These are phyloP conservation scores for Fistularia commersonii DNA, from an alignment of 2,797 vertebrate genomes.

Conservation along the genomic window DNA sequence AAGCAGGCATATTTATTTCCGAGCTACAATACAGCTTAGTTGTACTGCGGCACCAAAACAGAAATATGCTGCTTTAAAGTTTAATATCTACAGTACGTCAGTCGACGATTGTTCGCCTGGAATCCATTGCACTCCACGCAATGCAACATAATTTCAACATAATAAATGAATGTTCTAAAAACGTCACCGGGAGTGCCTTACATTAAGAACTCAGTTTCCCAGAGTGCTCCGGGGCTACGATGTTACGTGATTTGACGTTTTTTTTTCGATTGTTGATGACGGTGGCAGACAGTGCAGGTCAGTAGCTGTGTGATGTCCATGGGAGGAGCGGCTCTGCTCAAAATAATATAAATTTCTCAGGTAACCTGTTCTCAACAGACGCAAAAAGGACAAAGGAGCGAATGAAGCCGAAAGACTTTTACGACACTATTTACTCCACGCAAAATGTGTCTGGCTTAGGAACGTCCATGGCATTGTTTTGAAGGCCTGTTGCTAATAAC, in stretches of 20 bases:
- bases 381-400: neutral
- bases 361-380: slow-evolving; percentile 10
- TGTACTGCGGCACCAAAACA: too few relatives aligned
- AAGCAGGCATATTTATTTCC: too few relatives aligned
- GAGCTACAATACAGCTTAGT: too few relatives aligned
- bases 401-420: neutral
- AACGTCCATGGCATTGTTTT: slow-evolving; percentile 45
- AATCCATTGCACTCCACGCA: neutral
- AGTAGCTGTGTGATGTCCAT: slow-evolving; percentile 26
- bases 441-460: neutral
- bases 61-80: too few relatives aligned
- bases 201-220: slow-evolving; percentile 65
- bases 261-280: slow-evolving; percentile 57
- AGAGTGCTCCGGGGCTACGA: slow-evolving; percentile 19
- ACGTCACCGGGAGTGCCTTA: neutral
- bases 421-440: neutral
- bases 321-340: slow-evolving; percentile 42
- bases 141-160: neutral
- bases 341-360: slow-evolving; percentile 16
- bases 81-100: too few relatives aligned
- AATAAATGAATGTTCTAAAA: too few relatives aligned
- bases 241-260: slow-evolving; percentile 54
- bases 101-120: too few relatives aligned
- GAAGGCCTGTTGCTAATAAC: slow-evolving; percentile 72
- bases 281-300: slow-evolving; percentile 60